Evolutionary conservation across 2,888 invertebrate genomes (phyloP).

Genomic region (Limnephilus marmoratus): DNA sequence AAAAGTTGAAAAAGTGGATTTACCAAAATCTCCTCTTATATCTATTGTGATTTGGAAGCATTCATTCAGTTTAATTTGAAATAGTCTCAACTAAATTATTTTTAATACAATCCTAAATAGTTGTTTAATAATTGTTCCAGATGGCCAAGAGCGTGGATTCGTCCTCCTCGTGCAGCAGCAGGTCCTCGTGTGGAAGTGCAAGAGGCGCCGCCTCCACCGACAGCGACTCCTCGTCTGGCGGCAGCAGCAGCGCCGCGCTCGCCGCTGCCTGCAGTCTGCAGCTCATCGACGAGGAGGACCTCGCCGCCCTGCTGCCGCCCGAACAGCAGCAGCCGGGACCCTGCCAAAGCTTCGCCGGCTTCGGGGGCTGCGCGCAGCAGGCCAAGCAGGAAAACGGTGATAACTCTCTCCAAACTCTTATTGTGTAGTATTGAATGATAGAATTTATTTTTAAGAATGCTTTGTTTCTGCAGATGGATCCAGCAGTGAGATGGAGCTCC

Average conservation of each 20-base stretch:
- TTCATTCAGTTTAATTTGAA: no score
- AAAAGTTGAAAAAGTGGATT: no score
- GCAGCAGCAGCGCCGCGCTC: slow-evolving; percentile 78
- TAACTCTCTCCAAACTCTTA: neutral
- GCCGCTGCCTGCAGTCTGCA: slow-evolving; percentile 78
- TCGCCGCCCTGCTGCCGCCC: slow-evolving; percentile 87
- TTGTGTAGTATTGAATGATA: neutral
- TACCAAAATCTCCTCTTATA: no score
- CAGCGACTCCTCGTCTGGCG: slow-evolving; percentile 70
- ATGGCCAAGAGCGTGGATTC: slow-evolving; percentile 48
- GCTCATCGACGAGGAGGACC: slow-evolving; percentile 88
- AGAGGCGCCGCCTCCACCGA: slow-evolving; percentile 67
- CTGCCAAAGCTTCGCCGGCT: slow-evolving; percentile 74
- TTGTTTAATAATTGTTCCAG: slow-evolving; percentile 29
- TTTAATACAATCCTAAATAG: neutral
- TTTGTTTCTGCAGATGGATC: slow-evolving; percentile 74
- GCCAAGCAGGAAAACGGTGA: slow-evolving; percentile 53
- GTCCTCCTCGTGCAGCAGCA: slow-evolving; percentile 51
- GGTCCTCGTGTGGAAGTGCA: slow-evolving; percentile 15
- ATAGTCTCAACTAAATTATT: neutral
- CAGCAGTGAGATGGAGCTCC: slow-evolving; percentile 86
- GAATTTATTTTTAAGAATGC: neutral
- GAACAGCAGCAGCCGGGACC: slow-evolving; percentile 78
- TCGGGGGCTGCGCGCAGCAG: slow-evolving; percentile 76
- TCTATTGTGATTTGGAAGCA: no score